Evolutionary conservation across 2,113 vertebrate species (phyloP), one percentile per base, ranked within the genome.

Genomic region (Pterophyllum scalare): DNA sequence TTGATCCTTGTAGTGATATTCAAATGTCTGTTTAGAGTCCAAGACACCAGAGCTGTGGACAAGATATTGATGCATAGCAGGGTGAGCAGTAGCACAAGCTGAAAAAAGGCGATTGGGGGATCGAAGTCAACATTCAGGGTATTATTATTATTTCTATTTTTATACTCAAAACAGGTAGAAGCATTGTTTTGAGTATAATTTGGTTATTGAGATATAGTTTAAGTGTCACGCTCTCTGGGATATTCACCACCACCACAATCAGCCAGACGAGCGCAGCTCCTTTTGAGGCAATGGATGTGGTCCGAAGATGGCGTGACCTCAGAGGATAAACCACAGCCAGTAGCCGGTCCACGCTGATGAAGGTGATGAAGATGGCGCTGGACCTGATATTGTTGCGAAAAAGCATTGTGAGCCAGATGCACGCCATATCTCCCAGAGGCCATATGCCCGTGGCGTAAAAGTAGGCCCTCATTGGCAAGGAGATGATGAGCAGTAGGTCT

Each of bases 361-460:
- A 91, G 64, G 94, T 95, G 89, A 96, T 94, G 87, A 95, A 95
- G 80, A 94, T 64, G 17, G 86, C 31, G 59, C 94, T 94, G 58
- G 93, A 88, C 58, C 88, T 89, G 46, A 95, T 76, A 79, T 95
- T 96, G 84, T 90, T 87, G 6, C 76, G 76, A 58, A 95, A 94
- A 19, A 95, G 60, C 88, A 91, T 91, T 1, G 82, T 89, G 58
- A 85, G 8, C 6, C 24, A 87, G 62, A 85, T 54, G 57, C 95
- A 95, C 0, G 7, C 35, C 24, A 33, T 22, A 0, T 3, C 2
- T 10, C 83, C 26, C 7, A 94, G 40, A 2, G 83, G 49, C 93
- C 93, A 94, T 2, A 0, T 46, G 1, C 67, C 75, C 0, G 81
- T 89, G n/a, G 89, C 79, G 7, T 90, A 90, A 77, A 90, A 94